Evolutionary conservation across 2,888 invertebrate species (phyloP).

Genomic region (Entomobrya multifasciata): DNA sequence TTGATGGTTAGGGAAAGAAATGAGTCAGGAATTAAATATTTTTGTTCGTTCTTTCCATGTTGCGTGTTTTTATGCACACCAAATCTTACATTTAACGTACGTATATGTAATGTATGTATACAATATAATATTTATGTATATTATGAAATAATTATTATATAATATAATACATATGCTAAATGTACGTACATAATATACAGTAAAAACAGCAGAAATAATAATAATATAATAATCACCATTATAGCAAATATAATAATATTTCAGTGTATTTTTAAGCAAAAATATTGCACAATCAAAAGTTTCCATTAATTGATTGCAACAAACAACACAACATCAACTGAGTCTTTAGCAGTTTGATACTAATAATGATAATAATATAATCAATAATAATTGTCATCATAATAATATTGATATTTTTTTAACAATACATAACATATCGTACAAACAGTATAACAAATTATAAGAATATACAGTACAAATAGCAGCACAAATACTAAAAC

Average conservation of each 20-base stretch:
- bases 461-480: neutral
- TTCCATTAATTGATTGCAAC: constrained; percentile 27
- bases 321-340: constrained; percentile 3
- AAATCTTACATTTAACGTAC: constrained; percentile 41
- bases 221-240: no score
- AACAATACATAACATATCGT: neutral
- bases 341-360: neutral
- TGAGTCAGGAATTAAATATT: constrained; percentile 11
- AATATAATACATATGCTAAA: neutral
- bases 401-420: neutral
- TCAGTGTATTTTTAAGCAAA: neutral
- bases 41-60: constrained; percentile 40
- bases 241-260: constrained; percentile 1
- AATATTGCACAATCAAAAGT: neutral
- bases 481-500: constrained; percentile 48
- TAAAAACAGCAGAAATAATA: neutral
- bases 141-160: neutral
- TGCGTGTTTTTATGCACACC: constrained; percentile 49
- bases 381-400: neutral
- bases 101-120: constrained; percentile 12
- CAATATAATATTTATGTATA: neutral
- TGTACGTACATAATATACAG: constrained; percentile 2
- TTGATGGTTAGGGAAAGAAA: neutral
- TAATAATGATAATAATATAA: constrained; percentile 6
- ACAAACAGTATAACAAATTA: constrained; percentile 11